A percentile compares a stretch with the other conserved stretches of the same genome.
These are phyloP conservation scores for Lophius piscatorius DNA, from an alignment of 2,113 vertebrate genomes.

Conservation along the genomic window DNA sequence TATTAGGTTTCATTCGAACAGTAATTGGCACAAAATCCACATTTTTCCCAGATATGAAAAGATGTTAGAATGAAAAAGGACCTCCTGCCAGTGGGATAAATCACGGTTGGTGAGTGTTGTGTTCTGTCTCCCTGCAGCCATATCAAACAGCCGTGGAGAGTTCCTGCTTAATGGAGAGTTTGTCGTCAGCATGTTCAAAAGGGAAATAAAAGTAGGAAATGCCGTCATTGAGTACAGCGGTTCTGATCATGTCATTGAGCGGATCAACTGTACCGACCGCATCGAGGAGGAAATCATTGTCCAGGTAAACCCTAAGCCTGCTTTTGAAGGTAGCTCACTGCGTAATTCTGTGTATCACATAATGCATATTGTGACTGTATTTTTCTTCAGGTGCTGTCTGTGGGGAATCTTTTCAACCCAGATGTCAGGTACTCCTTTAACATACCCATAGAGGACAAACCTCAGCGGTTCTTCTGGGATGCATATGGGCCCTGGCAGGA, in stretches of 20 bases:
- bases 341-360: too few species aligned
- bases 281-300: conserved; percentile 93
- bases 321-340: not conserved
- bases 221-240: conserved; percentile 96
- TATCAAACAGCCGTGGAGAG: conserved; percentile 92
- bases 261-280: conserved; percentile 95
- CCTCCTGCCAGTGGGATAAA: conserved; percentile 4
- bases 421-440: conserved; percentile 96
- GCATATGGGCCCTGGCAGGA: conserved; percentile 93
- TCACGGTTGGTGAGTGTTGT: not conserved
- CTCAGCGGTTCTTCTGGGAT: conserved; percentile 96
- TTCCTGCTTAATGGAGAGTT: conserved; percentile 98
- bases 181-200: conserved; percentile 99
- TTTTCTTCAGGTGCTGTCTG: conserved; percentile 88
- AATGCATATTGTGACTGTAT: not conserved
- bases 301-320: conserved; percentile 82
- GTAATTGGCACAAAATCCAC: not conserved
- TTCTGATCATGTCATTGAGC: conserved; percentile 90
- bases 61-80: not conserved
- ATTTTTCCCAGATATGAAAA: not conserved
- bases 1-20: not conserved
- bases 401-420: conserved; percentile 94
- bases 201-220: conserved; percentile 94
- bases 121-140: conserved; percentile 79
- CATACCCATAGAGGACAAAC: conserved; percentile 94